These are phyloP conservation scores for Melipona beecheii DNA, from an alignment of 2,888 invertebrate species.

Conservation along the genomic window DNA sequence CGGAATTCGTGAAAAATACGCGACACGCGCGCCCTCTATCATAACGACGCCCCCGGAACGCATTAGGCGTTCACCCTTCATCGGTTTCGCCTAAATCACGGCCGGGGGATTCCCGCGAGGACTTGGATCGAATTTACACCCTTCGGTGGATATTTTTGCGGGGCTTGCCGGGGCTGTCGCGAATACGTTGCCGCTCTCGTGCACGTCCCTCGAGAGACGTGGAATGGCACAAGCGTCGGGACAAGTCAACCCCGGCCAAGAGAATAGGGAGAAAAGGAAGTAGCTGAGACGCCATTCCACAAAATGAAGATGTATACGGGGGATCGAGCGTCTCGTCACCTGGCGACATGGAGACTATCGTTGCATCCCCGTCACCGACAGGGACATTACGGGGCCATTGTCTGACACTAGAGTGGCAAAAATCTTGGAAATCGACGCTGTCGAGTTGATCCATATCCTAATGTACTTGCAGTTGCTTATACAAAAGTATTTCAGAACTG, in stretches of 20 bases:
- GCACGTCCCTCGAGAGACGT: slow-evolving; percentile 37
- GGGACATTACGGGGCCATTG: slow-evolving; percentile 43
- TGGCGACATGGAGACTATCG: slow-evolving; percentile 55
- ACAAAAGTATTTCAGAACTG: too few relatives aligned
- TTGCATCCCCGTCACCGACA: slow-evolving; percentile 57
- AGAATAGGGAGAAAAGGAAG: neutral
- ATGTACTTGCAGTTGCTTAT: too few relatives aligned
- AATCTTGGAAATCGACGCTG: slow-evolving; percentile 6
- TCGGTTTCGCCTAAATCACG: slow-evolving; percentile 64
- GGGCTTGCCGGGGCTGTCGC: slow-evolving; percentile 26
- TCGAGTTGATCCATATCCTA: slow-evolving; percentile 6
- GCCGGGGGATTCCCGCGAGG: slow-evolving; percentile 18
- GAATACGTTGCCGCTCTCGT: slow-evolving; percentile 11
- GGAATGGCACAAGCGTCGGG: slow-evolving; percentile 47
- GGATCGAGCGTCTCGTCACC: slow-evolving; percentile 57
- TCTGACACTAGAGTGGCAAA: slow-evolving; percentile 10
- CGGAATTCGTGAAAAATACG: slow-evolving; percentile 21
- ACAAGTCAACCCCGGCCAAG: slow-evolving; percentile 17
- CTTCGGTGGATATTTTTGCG: slow-evolving; percentile 62
- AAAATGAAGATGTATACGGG: slow-evolving; percentile 76
- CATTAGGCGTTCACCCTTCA: slow-evolving; percentile 56
- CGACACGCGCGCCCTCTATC: slow-evolving; percentile 23
- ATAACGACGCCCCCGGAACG: slow-evolving; percentile 37
- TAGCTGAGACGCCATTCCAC: slow-evolving; percentile 47
- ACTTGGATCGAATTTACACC: slow-evolving; percentile 69